phyloP scores from a whole-genome alignment of 2,797 vertebrate genomes.

The Lepidocolaptes lacrymiger region DNA sequence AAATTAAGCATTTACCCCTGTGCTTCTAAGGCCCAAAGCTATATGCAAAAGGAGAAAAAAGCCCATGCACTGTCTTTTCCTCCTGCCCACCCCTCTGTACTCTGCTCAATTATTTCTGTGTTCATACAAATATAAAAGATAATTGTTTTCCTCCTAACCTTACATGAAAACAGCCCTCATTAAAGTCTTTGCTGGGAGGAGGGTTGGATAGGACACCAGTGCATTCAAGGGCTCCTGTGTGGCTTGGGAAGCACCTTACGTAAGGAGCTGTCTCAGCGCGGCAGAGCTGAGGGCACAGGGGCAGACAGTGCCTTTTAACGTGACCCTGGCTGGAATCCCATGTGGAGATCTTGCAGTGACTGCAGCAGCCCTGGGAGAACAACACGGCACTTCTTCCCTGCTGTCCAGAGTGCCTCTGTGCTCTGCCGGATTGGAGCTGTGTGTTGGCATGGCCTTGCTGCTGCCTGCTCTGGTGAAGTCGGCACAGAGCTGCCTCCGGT shows the following conservation, averaged over 20 bases:
- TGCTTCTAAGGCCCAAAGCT: background rate
- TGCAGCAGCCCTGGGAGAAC: background rate
- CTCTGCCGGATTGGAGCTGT: fast-evolving
- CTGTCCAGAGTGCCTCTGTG: background rate
- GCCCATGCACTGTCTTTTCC: background rate
- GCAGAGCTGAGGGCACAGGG: background rate
- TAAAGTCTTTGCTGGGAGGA: background rate
- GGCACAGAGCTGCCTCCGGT: background rate
- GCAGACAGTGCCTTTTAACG: fast-evolving
- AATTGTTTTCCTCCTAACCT: constrained; percentile 37
- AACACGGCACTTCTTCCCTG: background rate
- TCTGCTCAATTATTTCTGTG: background rate
- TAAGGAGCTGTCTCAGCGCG: background rate
- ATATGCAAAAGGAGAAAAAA: background rate
- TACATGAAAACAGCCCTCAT: constrained; percentile 35
- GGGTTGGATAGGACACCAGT: background rate
- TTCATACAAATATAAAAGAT: background rate
- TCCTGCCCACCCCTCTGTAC: background rate
- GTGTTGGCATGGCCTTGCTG: background rate
- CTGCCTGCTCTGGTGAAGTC: background rate
- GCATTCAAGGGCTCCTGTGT: background rate
- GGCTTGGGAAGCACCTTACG: background rate
- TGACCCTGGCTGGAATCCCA: background rate
- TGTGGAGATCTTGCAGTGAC: background rate
- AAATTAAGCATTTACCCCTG: background rate